These are phyloP conservation scores for Darevskia mixta DNA, from an alignment of 2,797 vertebrate genomes.

Conservation along the genomic window DNA sequence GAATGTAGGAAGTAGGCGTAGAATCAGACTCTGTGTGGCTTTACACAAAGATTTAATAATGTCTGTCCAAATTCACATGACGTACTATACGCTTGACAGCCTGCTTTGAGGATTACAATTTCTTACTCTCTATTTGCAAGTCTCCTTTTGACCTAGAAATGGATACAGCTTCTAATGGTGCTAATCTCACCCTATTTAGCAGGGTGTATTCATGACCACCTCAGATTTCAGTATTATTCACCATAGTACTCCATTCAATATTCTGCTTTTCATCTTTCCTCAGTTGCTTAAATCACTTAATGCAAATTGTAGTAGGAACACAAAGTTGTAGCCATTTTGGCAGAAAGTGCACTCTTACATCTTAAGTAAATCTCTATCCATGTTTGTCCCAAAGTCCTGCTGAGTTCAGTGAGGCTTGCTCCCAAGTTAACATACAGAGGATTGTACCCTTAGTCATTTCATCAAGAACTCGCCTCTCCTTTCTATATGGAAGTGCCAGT, in stretches of 20 bases:
- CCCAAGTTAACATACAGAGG: not conserved
- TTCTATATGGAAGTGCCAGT: constrained; percentile 1
- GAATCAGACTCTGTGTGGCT: not conserved
- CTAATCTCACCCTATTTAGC: not conserved
- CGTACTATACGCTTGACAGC: not conserved
- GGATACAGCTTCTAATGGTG: not conserved
- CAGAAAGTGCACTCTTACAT: constrained; percentile 5
- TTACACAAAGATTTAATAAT: not conserved
- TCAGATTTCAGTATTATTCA: not conserved
- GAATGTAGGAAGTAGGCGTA: not conserved
- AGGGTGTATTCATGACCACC: not conserved
- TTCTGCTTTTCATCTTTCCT: not conserved
- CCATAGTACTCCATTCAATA: not conserved
- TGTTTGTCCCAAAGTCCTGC: not conserved
- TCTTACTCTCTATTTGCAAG: not conserved
- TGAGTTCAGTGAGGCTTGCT: not conserved
- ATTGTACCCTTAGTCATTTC: not conserved
- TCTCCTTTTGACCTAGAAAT: not conserved
- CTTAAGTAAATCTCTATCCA: not conserved
- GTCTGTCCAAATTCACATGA: not conserved
- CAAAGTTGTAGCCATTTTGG: constrained; percentile 3
- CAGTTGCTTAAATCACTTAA: constrained; percentile 24
- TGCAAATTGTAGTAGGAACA: constrained; percentile 14
- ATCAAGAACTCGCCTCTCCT: constrained; percentile 33
- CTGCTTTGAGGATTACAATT: not conserved